Evolutionary conservation across 2,888 invertebrate species (phyloP), one percentile per base, ranked within the genome.

Genomic region (Agrilus mali): DNA sequence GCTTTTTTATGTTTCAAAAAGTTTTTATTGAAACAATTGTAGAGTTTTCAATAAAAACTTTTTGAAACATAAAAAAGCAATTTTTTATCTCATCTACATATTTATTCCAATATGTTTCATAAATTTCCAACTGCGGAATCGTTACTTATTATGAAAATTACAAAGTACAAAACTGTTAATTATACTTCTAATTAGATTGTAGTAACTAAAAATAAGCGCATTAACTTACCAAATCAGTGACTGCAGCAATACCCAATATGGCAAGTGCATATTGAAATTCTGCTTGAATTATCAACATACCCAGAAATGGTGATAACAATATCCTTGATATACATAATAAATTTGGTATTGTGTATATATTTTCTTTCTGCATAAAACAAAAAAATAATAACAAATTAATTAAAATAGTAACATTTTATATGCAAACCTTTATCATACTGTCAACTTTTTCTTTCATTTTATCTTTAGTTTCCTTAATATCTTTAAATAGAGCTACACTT

Each of bases 341-440:
- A 68, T 97, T 97, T 10, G 97, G 97, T 54, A 97, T 75, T 0
- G 97, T 98, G 63, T 85, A 82, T 35, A 94, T 78, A 66, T 94
- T 93, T 71, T 96, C 95, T 53, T 74, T 77, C 71, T 79, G 54
- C 48, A 67, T 66, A 42, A 49, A 47, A 35, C 10, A 41, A 41
- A 41, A 38, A 42, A 38, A 44, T 40, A 31, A 38, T 27, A 31
- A 35, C 35, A 38, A 27, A 40, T 15, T 13, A 17, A 14, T 1
- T 13, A 12, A 7, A 34, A 14, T 22, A 35, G 20, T 38, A 38
- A 39, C 10, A 7, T 32, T 36, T 36, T 31, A 34, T 41, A 5
- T 15, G 44, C 64, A 63, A 63, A 77, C 82, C 67, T 83, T 86
- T 48, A 86, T 79, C 52, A 82, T 80, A 63, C 78, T 80, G 59